Evolutionary conservation across 2,797 vertebrate species (phyloP).

Genomic region (Vireo griseus): DNA sequence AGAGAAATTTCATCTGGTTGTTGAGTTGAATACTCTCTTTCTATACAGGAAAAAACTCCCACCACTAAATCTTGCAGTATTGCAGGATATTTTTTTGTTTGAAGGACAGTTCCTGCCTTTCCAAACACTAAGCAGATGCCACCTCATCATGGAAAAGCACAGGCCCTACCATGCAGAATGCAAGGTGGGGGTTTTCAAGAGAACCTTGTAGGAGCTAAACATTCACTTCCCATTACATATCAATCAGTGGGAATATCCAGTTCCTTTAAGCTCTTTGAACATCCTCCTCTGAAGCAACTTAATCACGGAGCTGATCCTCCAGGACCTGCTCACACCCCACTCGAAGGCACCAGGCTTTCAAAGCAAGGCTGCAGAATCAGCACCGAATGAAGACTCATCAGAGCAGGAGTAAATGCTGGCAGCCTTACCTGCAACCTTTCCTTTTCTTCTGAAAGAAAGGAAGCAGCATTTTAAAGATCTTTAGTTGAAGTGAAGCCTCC

Average conservation of each 20-base stretch:
- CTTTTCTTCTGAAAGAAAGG: not conserved
- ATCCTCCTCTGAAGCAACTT: not conserved
- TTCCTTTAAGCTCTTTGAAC: not conserved
- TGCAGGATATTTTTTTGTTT: not conserved
- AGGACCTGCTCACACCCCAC: not conserved
- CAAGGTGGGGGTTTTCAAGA: not conserved
- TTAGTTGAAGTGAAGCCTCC: not conserved
- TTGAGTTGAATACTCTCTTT: not conserved
- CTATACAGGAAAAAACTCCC: not conserved
- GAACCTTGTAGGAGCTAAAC: not conserved
- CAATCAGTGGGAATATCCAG: not conserved
- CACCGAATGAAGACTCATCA: not conserved
- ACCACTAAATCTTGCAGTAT: not conserved
- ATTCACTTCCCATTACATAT: not conserved
- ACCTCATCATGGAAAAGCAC: not conserved
- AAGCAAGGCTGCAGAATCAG: not conserved
- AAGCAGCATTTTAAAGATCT: not conserved
- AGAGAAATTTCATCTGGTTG: constrained; percentile 33
- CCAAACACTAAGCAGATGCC: not conserved
- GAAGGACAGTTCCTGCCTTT: not conserved
- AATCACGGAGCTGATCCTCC: not conserved
- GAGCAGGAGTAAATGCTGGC: not conserved
- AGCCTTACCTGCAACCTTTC: not conserved
- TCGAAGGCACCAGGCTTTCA: not conserved
- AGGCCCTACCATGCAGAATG: not conserved